Base-by-base conservation (phyloP, 1,140 invertebrate species). In the Hypsibius dujardini region DNA sequence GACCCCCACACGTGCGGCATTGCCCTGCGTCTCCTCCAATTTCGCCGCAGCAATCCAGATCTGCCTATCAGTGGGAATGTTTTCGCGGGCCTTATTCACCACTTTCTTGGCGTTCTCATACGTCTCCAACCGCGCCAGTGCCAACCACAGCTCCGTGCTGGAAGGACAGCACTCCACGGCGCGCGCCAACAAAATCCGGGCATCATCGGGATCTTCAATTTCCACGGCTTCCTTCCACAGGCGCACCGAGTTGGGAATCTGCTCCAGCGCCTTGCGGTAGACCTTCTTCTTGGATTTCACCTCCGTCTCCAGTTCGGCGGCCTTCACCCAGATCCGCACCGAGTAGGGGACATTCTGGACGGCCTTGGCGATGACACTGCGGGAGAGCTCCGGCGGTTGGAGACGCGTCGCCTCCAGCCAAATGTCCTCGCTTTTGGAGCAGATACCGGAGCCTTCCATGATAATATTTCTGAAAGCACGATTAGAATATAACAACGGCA, bases 151-250 rank as follows among this genome's bases (percentile, higher is more conserved):
- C 78, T 99, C 93, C 0, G 94, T 90, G 75, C 89, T 92, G 0
- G 90, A 92, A 0, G 92, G 89, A 80, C 96, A 99, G 80, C 96
- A 99, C 79, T 99, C 96, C 0, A 99, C 96, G 42, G 96, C 95
- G 75, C 95, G 83, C 72, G 90, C 94, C 0, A 99, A 80, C 62
- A 99, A 81, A 76, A 98, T 96, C 47, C 90, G 81, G 0, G 96
- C 96, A 81, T 99, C 95, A 80, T 98, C 95, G 0, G 93, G 92
- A 77, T 97, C 95, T 77, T 97, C 93, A 1, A 99, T 79, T 77
- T 99, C 95, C 0, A 99, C 94, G 0, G 95, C 94, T 0, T 92
- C 90, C 81, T 98, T 99, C 96, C 96, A 99, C 0, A 99, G 79
- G 72, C 92, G 84, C 0, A 98, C 96, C 1, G 95, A 98, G 80